Percentiles rank a stretch among this genome's conserved stretches.
Evolutionary conservation across 2,888 invertebrate genomes (phyloP).

Genomic region (Electrophaes corylata): DNA sequence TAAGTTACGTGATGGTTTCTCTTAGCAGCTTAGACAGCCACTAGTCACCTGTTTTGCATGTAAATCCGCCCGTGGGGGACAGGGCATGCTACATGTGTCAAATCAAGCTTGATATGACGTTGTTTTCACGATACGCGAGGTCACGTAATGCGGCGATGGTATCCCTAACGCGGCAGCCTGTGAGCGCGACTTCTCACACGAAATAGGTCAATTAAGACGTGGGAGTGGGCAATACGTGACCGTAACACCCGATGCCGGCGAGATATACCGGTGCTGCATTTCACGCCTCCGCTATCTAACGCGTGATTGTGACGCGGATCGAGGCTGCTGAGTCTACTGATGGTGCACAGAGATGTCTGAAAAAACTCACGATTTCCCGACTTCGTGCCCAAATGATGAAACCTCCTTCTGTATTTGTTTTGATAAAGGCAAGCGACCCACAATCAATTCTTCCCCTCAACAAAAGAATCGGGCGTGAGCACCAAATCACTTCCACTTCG

Average conservation of each 20-base stretch:
- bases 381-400: conserved; percentile 1
- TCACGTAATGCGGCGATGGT: conserved; percentile 79
- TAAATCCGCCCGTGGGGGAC: conserved; percentile 9
- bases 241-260: conserved; percentile 72
- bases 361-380: conserved; percentile 3
- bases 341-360: conserved; percentile 21
- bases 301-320: conserved; percentile 51
- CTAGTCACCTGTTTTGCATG: background rate
- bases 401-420: conserved; percentile 9
- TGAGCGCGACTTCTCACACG: conserved; percentile 76
- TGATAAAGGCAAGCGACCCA: conserved; percentile 8
- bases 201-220: conserved; percentile 84
- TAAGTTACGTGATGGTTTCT: background rate
- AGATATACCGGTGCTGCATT: conserved; percentile 72
- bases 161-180: conserved; percentile 72
- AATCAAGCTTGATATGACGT: too few species aligned
- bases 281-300: conserved; percentile 70
- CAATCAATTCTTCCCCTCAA: conserved; percentile 22
- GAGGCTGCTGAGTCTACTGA: conserved; percentile 28
- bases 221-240: conserved; percentile 81
- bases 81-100: conserved; percentile 47
- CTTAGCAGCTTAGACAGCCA: background rate
- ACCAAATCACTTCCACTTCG: conserved; percentile 52
- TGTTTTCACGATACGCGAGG: conserved; percentile 60
- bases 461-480: conserved; percentile 56